Evolutionary conservation across 2,797 vertebrate species (phyloP).

Genomic region (Melanotaenia trifasciata): DNA sequence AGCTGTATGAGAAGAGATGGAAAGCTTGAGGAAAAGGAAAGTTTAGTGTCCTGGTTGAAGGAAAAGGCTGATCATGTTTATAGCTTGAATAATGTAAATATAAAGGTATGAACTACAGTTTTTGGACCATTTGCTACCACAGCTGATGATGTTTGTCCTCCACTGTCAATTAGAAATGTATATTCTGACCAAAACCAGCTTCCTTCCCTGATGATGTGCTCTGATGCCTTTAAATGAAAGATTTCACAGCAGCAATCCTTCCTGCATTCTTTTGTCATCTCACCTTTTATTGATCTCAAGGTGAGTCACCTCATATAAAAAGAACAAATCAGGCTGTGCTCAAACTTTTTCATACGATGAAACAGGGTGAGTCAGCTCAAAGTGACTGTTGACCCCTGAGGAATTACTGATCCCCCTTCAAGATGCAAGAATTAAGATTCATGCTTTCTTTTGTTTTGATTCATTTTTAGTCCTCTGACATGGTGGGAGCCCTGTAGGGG

Average conservation of each 20-base stretch:
- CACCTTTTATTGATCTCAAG: not conserved
- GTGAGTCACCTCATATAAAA: constrained; percentile 1
- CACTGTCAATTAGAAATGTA: too few species aligned
- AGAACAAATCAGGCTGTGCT: not conserved
- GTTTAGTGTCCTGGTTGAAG: not conserved
- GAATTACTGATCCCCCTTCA: constrained; percentile 6
- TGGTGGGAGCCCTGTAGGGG: not conserved
- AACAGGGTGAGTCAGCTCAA: not conserved
- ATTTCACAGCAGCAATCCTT: not conserved
- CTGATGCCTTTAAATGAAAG: not conserved
- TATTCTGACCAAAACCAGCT: too few species aligned
- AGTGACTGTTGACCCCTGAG: constrained; percentile 1
- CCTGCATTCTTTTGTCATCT: not conserved
- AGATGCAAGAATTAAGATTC: constrained; percentile 1
- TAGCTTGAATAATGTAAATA: not conserved
- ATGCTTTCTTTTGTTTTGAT: constrained; percentile 1
- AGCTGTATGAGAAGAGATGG: too few species aligned
- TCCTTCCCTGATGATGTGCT: not conserved
- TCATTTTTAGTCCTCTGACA: not conserved
- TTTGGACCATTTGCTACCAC: not conserved
- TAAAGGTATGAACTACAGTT: not conserved
- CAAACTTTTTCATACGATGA: not conserved
- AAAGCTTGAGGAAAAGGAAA: too few species aligned
- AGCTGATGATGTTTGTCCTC: not conserved
- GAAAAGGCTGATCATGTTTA: not conserved